phyloP scores from a whole-genome alignment of 2,888 invertebrate species.

The Ectropis crepuscularia region DNA sequence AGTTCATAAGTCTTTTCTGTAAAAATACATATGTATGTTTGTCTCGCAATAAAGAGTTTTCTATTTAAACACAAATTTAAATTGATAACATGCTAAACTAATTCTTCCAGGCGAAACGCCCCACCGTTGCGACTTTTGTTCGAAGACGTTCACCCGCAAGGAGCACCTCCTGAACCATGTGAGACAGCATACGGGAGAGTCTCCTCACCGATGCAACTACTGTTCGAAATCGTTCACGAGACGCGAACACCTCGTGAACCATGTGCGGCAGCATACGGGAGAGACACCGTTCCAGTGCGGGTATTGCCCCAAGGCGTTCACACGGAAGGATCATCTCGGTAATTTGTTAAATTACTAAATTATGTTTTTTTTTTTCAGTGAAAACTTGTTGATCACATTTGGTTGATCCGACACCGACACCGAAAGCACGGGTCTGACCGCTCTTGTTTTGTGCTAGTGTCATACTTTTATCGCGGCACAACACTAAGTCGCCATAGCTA shows the following conservation, averaged over 20 bases:
- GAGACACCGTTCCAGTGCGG: conserved; percentile 92
- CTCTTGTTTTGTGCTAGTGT: too few species aligned
- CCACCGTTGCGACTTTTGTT: conserved; percentile 91
- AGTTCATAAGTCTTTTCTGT: too few species aligned
- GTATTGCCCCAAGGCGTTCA: conserved; percentile 94
- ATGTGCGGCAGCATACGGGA: conserved; percentile 92
- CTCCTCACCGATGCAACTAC: conserved; percentile 93
- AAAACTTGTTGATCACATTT: too few species aligned
- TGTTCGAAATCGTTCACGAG: conserved; percentile 95
- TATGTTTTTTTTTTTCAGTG: not conserved
- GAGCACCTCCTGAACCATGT: conserved; percentile 92
- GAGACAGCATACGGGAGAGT: conserved; percentile 91
- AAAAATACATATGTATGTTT: too few species aligned
- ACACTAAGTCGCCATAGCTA: too few species aligned
- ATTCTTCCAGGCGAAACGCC: conserved; percentile 87
- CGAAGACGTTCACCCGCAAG: conserved; percentile 91
- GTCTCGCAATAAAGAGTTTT: too few species aligned
- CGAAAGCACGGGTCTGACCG: too few species aligned
- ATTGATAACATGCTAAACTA: too few species aligned
- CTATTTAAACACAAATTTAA: too few species aligned
- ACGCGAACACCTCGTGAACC: conserved; percentile 94
- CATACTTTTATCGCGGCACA: too few species aligned
- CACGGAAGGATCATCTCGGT: conserved; percentile 92
- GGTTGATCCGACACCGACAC: too few species aligned
- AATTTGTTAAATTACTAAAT: conserved; percentile 30